Evolutionary conservation across 1,140 invertebrate genomes (phyloP).

Genomic region (Apolygus lucorum): DNA sequence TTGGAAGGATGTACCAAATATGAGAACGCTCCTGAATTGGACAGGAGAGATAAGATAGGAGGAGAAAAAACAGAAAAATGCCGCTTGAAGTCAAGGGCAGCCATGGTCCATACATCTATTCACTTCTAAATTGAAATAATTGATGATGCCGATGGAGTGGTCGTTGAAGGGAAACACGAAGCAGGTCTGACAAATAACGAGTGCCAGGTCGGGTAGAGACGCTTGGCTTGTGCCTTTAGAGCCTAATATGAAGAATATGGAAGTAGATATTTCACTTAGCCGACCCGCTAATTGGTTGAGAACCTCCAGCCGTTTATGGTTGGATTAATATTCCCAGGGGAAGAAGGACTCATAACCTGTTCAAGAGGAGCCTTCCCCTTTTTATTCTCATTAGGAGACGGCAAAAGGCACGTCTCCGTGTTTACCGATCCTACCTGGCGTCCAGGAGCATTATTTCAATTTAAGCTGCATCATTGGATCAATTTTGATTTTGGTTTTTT

Average conservation of each 20-base stretch:
- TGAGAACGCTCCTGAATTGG: too few species aligned
- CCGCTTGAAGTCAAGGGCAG: too few species aligned
- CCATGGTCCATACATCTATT: background rate
- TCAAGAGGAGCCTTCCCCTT: background rate
- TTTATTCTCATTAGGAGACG: slow-evolving; percentile 4
- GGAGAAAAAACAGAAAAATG: too few species aligned
- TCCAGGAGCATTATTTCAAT: too few species aligned
- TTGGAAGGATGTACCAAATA: too few species aligned
- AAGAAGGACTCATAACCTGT: slow-evolving; percentile 7
- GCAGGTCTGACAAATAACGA: slow-evolving; percentile 6
- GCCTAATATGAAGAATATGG: slow-evolving; percentile 12
- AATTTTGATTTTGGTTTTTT: too few species aligned
- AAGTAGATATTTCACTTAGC: slow-evolving; percentile 23
- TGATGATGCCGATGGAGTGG: background rate
- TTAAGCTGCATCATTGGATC: too few species aligned
- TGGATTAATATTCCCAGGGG: slow-evolving; percentile 20
- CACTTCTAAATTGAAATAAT: background rate
- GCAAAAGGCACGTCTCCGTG: too few species aligned
- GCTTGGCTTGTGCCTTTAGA: slow-evolving; percentile 11
- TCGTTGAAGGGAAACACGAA: background rate
- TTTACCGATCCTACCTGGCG: too few species aligned
- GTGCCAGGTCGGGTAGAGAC: background rate
- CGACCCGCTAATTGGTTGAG: slow-evolving; percentile 22
- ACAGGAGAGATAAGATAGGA: too few species aligned
- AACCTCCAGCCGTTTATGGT: slow-evolving; percentile 18